Evolutionary conservation across 64 coral and sea anemone genomes (phyloP).

Genomic region (Hydrozoanthus tunicans): DNA sequence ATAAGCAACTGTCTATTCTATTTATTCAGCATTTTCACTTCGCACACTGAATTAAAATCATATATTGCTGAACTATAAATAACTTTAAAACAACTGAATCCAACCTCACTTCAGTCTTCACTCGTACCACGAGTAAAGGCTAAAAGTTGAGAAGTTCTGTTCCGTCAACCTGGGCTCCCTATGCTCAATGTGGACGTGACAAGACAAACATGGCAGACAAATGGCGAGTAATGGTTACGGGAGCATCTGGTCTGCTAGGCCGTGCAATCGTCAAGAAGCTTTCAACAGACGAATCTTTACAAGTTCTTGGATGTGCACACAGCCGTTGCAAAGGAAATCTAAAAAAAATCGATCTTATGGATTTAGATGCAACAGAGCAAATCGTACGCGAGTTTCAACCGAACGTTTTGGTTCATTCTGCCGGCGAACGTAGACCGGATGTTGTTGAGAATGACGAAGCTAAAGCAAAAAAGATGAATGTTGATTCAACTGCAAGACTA

Average conservation of each 20-base stretch:
- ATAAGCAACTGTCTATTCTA: too few species aligned
- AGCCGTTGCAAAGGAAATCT: conserved; percentile 65
- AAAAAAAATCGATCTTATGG: conserved; percentile 77
- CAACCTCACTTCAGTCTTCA: too few species aligned
- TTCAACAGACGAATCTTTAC: conserved; percentile 20
- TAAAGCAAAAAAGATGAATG: conserved; percentile 65
- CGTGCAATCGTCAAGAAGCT: conserved; percentile 83
- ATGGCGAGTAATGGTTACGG: conserved; percentile 72
- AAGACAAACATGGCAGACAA: conserved; percentile 62
- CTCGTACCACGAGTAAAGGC: too few species aligned
- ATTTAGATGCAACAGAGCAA: conserved; percentile 71
- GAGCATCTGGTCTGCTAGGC: conserved; percentile 80
- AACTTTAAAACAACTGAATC: too few species aligned
- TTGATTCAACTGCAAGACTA: conserved; percentile 71
- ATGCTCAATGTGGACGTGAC: too few species aligned
- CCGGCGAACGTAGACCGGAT: conserved; percentile 81
- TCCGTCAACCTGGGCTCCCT: too few species aligned
- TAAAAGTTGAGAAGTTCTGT: too few species aligned
- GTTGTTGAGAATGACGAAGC: conserved; percentile 76
- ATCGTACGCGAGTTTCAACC: conserved; percentile 77
- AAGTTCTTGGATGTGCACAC: conserved; percentile 75
- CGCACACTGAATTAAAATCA: too few species aligned
- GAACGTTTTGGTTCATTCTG: conserved; percentile 77
- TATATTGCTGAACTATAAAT: too few species aligned
- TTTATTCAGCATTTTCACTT: too few species aligned